Evolutionary conservation across 2,888 invertebrate species (phyloP).

Genomic region (Dasysyrphus tricinctus): DNA sequence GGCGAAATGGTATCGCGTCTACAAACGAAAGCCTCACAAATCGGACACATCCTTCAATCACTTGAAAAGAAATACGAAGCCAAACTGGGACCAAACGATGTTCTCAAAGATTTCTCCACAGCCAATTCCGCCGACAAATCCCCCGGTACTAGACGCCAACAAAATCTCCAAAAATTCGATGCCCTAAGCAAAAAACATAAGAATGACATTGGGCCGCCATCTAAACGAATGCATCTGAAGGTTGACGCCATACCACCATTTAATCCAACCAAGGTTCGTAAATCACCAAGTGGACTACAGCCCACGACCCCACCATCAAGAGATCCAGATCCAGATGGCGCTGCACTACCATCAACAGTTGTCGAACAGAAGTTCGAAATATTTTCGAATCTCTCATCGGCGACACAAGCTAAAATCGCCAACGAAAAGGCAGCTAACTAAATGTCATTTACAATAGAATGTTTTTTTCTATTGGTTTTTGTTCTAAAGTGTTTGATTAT

Average conservation of each 20-base stretch:
- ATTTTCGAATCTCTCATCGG: slow-evolving; percentile 85
- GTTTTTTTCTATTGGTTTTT: slow-evolving; percentile 50
- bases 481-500: slow-evolving; percentile 46
- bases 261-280: slow-evolving; percentile 84
- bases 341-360: slow-evolving; percentile 60
- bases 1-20: slow-evolving; percentile 97
- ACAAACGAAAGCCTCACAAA: slow-evolving; percentile 97
- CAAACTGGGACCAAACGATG: slow-evolving; percentile 83
- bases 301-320: slow-evolving; percentile 77
- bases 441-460: slow-evolving; percentile 36
- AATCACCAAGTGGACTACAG: slow-evolving; percentile 83
- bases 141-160: slow-evolving; percentile 81
- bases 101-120: slow-evolving; percentile 84
- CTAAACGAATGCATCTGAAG: slow-evolving; percentile 82
- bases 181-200: slow-evolving; percentile 82
- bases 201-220: slow-evolving; percentile 82
- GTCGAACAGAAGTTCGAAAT: slow-evolving; percentile 73
- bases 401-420: slow-evolving; percentile 82
- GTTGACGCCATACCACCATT: slow-evolving; percentile 83
- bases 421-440: slow-evolving; percentile 75
- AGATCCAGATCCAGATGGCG: slow-evolving; percentile 62
- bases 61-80: slow-evolving; percentile 88
- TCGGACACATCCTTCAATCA: slow-evolving; percentile 96
- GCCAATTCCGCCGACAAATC: slow-evolving; percentile 83
- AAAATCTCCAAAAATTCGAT: slow-evolving; percentile 82